A percentile compares a stretch with the other conserved stretches of the same genome.
Conservation (phyloP, 2,113 vertebrate genomes). For the Muntiacus reevesi region DNA sequence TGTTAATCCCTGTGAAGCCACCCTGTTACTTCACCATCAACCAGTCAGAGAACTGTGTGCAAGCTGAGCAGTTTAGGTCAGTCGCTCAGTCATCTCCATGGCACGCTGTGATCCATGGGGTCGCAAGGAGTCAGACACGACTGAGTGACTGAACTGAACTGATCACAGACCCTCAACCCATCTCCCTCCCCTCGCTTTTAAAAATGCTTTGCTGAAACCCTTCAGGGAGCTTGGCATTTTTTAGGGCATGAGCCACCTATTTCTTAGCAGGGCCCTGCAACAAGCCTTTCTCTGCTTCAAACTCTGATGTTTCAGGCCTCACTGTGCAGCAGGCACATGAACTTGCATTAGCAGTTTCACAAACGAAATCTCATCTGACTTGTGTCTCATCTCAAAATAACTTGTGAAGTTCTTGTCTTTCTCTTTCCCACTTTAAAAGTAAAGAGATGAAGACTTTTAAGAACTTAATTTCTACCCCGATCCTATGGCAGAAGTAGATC, state of each 20-base stretch:
- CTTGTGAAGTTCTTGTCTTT: background rate
- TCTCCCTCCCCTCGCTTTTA: background rate
- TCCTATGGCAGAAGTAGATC: background rate
- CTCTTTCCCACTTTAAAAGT: background rate
- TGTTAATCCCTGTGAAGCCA: background rate
- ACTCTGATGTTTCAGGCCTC: background rate
- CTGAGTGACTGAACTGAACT: background rate
- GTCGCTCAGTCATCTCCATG: background rate
- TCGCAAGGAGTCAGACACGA: rapidly evolving
- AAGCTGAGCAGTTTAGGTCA: background rate
- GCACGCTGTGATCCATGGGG: background rate
- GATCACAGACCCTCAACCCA: background rate
- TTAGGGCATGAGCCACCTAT: background rate
- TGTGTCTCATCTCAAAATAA: background rate
- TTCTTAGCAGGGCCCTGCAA: background rate
- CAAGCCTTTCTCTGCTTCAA: background rate
- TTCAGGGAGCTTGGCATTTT: background rate
- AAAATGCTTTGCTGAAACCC: background rate
- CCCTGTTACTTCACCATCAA: background rate
- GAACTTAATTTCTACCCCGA: background rate
- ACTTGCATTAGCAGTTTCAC: background rate
- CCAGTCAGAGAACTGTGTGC: background rate
- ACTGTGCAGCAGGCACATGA: background rate
- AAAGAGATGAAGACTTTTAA: background rate
- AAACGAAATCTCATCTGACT: background rate